phyloP scores from a whole-genome alignment of 2,113 vertebrate species.

The Pyxicephalus adspersus region DNA sequence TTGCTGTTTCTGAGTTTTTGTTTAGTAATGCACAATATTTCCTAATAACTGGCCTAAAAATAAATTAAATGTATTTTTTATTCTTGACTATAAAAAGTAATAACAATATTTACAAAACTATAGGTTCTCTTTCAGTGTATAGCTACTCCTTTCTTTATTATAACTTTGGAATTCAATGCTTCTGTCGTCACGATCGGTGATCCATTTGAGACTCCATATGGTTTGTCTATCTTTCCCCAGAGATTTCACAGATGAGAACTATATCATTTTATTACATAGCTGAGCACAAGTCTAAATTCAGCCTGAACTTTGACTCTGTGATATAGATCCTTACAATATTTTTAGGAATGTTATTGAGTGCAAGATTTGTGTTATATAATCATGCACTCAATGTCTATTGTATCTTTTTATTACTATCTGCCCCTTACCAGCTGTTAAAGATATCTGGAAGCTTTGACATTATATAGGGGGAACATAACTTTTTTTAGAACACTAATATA shows the following conservation, averaged over 20 bases:
- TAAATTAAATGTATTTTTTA: no score
- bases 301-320: neutral
- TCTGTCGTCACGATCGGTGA: neutral
- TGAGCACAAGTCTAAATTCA: neutral
- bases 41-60: no score
- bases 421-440: neutral
- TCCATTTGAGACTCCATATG: constrained; percentile 10
- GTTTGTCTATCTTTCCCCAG: neutral
- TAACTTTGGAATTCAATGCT: neutral
- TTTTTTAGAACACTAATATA: no score
- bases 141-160: no score
- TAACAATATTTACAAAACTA: no score
- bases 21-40: no score
- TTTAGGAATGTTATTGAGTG: no score
- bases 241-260: neutral
- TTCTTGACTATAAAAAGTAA: no score
- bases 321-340: neutral
- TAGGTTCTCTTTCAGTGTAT: no score
- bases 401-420: neutral
- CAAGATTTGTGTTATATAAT: neutral
- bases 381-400: neutral
- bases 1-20: no score
- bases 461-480: no score
- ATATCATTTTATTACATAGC: constrained; percentile 3
- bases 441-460: neutral